Conservation (phyloP, 2,888 invertebrate species). For the Molorchus minor region DNA sequence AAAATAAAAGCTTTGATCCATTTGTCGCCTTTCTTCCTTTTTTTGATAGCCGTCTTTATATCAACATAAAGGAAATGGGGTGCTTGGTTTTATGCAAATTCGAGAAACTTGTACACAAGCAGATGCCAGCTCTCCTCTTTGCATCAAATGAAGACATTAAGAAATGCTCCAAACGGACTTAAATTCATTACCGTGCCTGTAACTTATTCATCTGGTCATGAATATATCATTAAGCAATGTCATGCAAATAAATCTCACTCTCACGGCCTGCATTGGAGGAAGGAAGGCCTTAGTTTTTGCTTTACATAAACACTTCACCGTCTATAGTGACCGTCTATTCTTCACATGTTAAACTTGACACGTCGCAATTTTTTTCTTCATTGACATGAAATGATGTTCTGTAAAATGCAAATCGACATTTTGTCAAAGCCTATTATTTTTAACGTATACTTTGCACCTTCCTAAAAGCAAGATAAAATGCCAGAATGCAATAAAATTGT, state of each 20-base stretch:
- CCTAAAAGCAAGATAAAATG: no score
- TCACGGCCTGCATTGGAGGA: conserved; percentile 40
- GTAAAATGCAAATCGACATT: no score
- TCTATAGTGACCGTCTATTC: background rate
- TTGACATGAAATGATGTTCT: no score
- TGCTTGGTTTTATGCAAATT: conserved; percentile 35
- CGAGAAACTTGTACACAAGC: conserved; percentile 38
- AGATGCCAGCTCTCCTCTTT: conserved; percentile 32
- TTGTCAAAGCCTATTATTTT: no score
- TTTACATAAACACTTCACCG: conserved; percentile 29
- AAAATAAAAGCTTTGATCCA: no score
- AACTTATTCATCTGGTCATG: conserved; percentile 38
- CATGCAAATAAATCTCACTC: conserved; percentile 44
- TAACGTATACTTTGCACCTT: no score
- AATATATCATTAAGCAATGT: conserved; percentile 44
- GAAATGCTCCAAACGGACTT: conserved; percentile 38
- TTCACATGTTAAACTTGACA: no score
- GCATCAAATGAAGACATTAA: conserved; percentile 47
- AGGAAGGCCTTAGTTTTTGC: conserved; percentile 31
- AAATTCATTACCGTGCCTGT: conserved; percentile 38
- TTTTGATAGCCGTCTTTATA: no score
- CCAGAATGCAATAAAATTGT: no score
- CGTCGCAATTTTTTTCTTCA: no score
- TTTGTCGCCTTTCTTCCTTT: no score
- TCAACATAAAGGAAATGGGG: conserved; percentile 29